These are phyloP conservation scores for Oryzias melastigma DNA, from an alignment of 2,113 vertebrate genomes.

Conservation along the genomic window DNA sequence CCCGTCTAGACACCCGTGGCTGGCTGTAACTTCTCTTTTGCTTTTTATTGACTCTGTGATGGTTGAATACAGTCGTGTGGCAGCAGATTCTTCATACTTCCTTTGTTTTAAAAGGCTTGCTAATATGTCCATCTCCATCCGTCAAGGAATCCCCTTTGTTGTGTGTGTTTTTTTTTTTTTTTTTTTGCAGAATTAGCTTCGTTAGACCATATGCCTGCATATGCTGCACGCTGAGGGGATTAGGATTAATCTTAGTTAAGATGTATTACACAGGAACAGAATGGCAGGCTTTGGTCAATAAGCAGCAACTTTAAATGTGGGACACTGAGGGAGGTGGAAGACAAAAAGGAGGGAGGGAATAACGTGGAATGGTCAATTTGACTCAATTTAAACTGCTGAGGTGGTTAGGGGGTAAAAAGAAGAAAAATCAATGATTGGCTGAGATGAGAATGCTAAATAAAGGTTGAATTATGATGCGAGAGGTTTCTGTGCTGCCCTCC, in stretches of 20 bases:
- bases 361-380: constrained; percentile 51
- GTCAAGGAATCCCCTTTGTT: no score
- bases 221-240: constrained; percentile 54
- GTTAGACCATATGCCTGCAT: constrained; percentile 65
- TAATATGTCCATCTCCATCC: no score
- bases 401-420: constrained; percentile 19
- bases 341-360: constrained; percentile 22
- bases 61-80: no score
- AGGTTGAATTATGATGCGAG: constrained; percentile 57
- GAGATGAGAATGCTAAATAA: constrained; percentile 65
- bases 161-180: not conserved
- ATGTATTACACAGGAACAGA: constrained; percentile 59
- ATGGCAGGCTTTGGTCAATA: constrained; percentile 43
- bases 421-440: constrained; percentile 52
- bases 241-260: constrained; percentile 70
- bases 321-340: constrained; percentile 41
- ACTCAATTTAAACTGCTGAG: constrained; percentile 51
- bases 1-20: no score
- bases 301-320: constrained; percentile 44
- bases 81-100: no score
- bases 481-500: constrained; percentile 15
- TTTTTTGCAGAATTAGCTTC: constrained; percentile 49
- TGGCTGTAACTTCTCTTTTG: no score
- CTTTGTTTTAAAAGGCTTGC: no score
- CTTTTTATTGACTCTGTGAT: no score